A percentile compares a stretch with the other conserved stretches of the same genome.
Evolutionary conservation across 2,797 vertebrate species (phyloP).

Genomic region (Artibeus jamaicensis): DNA sequence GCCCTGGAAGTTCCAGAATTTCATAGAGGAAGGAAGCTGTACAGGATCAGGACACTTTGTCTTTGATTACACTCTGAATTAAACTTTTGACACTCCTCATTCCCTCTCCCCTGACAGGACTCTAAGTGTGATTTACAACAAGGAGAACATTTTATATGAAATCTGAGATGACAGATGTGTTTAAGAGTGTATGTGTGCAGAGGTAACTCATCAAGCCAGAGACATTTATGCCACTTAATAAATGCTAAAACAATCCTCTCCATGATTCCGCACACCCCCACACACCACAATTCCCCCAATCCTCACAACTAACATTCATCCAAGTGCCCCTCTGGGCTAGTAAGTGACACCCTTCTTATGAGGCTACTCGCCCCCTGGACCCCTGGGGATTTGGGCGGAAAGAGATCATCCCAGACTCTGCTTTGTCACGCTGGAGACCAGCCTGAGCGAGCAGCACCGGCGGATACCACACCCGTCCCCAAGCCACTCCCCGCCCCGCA

Average conservation of each 20-base stretch:
- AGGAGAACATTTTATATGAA: neutral
- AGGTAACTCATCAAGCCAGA: neutral
- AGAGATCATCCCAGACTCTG: no score
- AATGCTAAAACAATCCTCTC: neutral
- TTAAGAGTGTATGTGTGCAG: neutral
- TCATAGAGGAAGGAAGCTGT: no score
- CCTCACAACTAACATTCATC: neutral
- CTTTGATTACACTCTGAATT: neutral
- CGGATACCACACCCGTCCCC: rapidly evolving
- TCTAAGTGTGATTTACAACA: neutral
- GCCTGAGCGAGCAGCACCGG: rapidly evolving
- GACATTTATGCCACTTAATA: neutral
- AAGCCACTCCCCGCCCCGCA: no score
- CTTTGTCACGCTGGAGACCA: rapidly evolving
- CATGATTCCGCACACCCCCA: neutral
- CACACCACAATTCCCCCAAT: neutral
- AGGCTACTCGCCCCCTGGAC: neutral
- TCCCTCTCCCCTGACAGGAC: neutral
- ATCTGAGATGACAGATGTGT: neutral
- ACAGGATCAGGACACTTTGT: no score
- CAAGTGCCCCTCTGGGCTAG: neutral
- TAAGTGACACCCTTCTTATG: neutral
- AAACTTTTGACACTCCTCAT: neutral
- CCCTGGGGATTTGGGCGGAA: neutral
- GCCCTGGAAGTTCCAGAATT: constrained; percentile 32